phyloP scores from a whole-genome alignment of 2,113 vertebrate species.

The Megaptera novaeangliae region DNA sequence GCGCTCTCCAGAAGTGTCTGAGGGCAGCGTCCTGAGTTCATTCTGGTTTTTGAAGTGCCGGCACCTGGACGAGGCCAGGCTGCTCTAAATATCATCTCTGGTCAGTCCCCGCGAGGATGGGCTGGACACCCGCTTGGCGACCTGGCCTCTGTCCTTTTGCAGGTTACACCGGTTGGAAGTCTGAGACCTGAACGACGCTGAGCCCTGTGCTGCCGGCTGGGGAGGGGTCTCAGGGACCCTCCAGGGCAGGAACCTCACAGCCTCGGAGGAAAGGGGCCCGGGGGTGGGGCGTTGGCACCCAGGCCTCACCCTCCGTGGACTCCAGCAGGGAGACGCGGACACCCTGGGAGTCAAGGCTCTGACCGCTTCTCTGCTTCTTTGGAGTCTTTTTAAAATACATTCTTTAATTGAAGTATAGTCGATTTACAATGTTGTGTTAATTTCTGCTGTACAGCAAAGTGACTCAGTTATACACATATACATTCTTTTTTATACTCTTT shows the following conservation, averaged over 20 bases:
- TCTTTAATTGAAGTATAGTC: background rate
- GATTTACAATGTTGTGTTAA: background rate
- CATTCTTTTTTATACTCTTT: background rate
- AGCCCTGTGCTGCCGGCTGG: accelerated
- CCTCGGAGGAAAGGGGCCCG: background rate
- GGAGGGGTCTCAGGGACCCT: background rate
- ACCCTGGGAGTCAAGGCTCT: background rate
- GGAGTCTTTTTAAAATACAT: background rate
- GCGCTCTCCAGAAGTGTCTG: background rate
- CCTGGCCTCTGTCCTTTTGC: background rate
- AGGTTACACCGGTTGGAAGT: background rate
- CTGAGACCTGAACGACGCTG: background rate
- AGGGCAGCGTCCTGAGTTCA: background rate
- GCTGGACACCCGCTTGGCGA: background rate
- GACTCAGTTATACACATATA: accelerated
- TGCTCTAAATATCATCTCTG: background rate
- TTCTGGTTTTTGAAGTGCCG: background rate
- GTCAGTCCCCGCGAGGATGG: background rate
- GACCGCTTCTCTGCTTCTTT: background rate
- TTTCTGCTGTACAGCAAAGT: background rate
- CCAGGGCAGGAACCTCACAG: accelerated
- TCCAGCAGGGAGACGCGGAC: background rate
- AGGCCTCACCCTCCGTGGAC: background rate
- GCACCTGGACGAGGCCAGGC: accelerated
- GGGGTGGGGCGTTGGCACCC: no score